Evolutionary conservation across 2,888 invertebrate species (phyloP), one percentile per base, ranked within the genome.

Genomic region (Hanleya hanleyi): DNA sequence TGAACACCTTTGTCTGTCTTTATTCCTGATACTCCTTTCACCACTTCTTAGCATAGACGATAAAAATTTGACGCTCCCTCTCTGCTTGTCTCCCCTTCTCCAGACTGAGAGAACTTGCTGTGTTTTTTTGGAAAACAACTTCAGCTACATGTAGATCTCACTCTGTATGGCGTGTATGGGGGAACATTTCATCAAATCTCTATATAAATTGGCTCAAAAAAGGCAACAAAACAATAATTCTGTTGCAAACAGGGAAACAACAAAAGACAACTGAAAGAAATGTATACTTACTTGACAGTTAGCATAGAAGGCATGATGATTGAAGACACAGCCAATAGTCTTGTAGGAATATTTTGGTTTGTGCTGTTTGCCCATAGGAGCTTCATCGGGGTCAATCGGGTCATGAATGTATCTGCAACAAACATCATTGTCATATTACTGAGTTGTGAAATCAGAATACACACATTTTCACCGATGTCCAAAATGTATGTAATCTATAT

Each of bases 41-140:
- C 91, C 91, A 91, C 76, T 90, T 89, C 71, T 90, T 90, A 61
- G 90, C 89, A 76, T 91, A 91, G 6, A 90, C 89, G 12, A 91
- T 83, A 75, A 90, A 91, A 18, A 90, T n/a, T n/a, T n/a, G 79
- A 4, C 91, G 73, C 74, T 91, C 90, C 68, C 85, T 79, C 75
- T 91, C 90, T 0, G 89, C 86, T 75, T 87, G 87, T 22, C 84
- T 73, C n/a, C 78, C 81, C 36, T 83, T 78, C 80, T 90, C 90
- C 71, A 89, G 74, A 70, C 80, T 84, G n/a, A 81, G 33, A 89
- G 57, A 4, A 71, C 51, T 50, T 87, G 84, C 0, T 74, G 70
- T 1, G 83, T 75, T 66, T n/a, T n/a, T n/a, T 83, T 84, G 0
- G 90, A 90, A 51, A 89, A 84, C 47, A 90, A 67, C 71, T 90